These are phyloP conservation scores for Labeo calbasu DNA, from an alignment of 2,797 vertebrate genomes.

Conservation along the genomic window DNA sequence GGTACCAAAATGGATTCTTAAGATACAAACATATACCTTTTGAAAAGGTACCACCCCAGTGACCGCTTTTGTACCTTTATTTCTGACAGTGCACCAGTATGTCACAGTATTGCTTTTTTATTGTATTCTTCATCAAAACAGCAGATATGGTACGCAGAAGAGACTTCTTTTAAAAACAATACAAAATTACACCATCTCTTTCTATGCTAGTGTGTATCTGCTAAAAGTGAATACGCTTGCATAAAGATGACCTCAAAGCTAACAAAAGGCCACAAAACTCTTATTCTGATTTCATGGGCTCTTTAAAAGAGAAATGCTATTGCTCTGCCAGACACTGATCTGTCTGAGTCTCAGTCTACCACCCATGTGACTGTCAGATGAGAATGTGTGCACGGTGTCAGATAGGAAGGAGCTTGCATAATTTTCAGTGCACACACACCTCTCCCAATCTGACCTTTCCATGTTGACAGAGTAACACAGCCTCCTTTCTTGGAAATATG, in stretches of 20 bases:
- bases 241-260: background rate
- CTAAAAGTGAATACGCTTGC: background rate
- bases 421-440: conserved; percentile 30
- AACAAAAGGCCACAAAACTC: background rate
- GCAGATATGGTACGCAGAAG: background rate
- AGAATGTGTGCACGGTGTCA: conserved; percentile 13
- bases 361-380: conserved; percentile 48
- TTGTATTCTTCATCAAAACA: background rate
- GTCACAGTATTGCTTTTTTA: background rate
- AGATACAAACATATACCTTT: too few species aligned
- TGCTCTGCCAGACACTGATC: conserved; percentile 12
- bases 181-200: too few species aligned
- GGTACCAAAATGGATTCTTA: too few species aligned
- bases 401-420: conserved; percentile 30
- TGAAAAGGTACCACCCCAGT: too few species aligned
- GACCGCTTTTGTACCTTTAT: too few species aligned
- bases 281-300: background rate
- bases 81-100: too few species aligned
- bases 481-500: conserved; percentile 14
- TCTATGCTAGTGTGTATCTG: too few species aligned
- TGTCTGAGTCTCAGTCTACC: background rate
- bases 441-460: conserved; percentile 26
- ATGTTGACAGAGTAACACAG: conserved; percentile 3
- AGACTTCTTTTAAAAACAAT: background rate
- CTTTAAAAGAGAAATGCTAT: conserved; percentile 7